These are phyloP conservation scores for Gracilinanus agilis DNA, from an alignment of 2,113 vertebrate genomes.

Conservation along the genomic window DNA sequence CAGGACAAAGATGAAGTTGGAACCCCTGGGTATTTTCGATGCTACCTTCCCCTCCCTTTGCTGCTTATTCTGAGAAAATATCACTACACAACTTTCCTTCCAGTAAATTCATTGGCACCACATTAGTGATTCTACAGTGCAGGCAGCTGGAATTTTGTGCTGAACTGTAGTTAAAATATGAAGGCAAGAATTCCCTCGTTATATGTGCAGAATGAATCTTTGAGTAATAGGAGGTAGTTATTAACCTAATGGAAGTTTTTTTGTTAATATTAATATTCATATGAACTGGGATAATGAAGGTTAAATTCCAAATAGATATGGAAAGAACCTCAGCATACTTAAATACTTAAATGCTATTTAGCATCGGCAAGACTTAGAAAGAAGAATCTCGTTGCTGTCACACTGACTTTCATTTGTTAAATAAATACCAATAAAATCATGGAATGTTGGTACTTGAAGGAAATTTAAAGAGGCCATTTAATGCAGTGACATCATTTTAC, in stretches of 20 bases:
- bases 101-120: neutral
- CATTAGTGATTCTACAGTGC: neutral
- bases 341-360: neutral
- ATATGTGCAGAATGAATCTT: neutral
- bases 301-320: neutral
- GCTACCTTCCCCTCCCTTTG: neutral
- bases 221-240: neutral
- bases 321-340: neutral
- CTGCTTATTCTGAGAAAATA: neutral
- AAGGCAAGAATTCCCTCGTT: neutral
- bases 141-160: conserved; percentile 3
- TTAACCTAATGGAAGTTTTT: conserved; percentile 1
- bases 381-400: neutral
- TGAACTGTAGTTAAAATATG: neutral
- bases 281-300: neutral
- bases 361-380: neutral
- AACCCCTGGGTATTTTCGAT: neutral
- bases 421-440: neutral
- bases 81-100: neutral
- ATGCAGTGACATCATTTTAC: neutral
- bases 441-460: neutral
- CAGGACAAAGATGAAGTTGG: neutral
- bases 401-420: neutral
- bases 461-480: neutral
- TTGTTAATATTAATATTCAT: neutral